Conservation (phyloP, 92 coral and sea anemone genomes). For the Epizoanthus stellaris region DNA sequence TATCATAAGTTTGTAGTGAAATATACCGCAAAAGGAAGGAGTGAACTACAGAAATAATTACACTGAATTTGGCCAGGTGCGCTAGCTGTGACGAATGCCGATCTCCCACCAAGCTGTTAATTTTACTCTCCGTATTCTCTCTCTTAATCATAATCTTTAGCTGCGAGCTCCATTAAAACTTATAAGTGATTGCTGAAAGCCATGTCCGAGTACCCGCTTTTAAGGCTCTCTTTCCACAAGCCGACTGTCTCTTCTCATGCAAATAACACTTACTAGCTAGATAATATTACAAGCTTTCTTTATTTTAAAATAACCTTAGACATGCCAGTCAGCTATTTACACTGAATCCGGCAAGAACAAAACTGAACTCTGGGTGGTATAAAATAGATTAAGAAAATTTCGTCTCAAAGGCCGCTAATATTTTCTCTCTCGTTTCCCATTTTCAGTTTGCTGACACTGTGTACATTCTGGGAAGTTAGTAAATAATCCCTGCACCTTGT, state of each 20-base stretch:
- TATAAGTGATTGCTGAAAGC: slow-evolving; percentile 22
- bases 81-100: slow-evolving; percentile 8
- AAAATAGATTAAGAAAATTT: slow-evolving; percentile 35
- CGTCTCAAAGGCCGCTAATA: slow-evolving; percentile 25
- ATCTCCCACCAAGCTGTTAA: slow-evolving; percentile 41
- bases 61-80: slow-evolving; percentile 39
- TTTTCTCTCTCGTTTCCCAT: slow-evolving; percentile 7
- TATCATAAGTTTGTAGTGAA: not conserved
- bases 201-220: slow-evolving; percentile 6
- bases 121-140: slow-evolving; percentile 37
- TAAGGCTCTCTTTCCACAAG: slow-evolving; percentile 12
- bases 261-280: slow-evolving; percentile 1
- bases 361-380: slow-evolving; percentile 43
- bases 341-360: slow-evolving; percentile 33
- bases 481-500: slow-evolving; percentile 28
- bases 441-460: slow-evolving; percentile 42
- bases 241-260: slow-evolving; percentile 43
- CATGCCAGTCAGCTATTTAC: slow-evolving; percentile 41
- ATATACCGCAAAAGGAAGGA: slow-evolving; percentile 5
- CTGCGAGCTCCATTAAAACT: slow-evolving; percentile 32
- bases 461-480: slow-evolving; percentile 28
- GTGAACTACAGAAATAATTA: slow-evolving; percentile 21
- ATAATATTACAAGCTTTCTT: slow-evolving; percentile 30
- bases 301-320: slow-evolving; percentile 25
- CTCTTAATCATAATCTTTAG: slow-evolving; percentile 21